Evolutionary conservation across 2,888 invertebrate genomes (phyloP).

Genomic region (Rhorus exstirpatorius): DNA sequence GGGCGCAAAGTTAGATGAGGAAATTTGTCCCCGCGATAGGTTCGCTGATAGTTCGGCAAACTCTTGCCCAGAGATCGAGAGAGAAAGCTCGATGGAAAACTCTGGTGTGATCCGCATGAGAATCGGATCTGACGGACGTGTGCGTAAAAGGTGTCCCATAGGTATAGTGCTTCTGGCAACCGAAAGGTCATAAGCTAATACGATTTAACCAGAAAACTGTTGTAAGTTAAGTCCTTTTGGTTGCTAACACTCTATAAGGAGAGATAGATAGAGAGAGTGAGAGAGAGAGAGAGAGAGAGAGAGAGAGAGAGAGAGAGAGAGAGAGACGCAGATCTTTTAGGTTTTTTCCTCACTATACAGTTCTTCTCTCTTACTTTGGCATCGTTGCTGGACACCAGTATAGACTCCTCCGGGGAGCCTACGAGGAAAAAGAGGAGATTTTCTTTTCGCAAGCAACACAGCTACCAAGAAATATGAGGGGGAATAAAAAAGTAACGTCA

Average conservation of each 20-base stretch:
- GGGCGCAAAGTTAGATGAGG: slow-evolving; percentile 85
- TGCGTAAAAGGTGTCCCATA: slow-evolving; percentile 60
- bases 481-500: slow-evolving; percentile 27
- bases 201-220: neutral
- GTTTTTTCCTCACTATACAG: slow-evolving; percentile 15
- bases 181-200: neutral
- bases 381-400: slow-evolving; percentile 45
- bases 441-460: slow-evolving; percentile 46
- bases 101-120: slow-evolving; percentile 26
- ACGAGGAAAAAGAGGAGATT: slow-evolving; percentile 27
- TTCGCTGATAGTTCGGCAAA: slow-evolving; percentile 84
- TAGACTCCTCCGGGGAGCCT: slow-evolving; percentile 32
- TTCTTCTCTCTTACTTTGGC: slow-evolving; percentile 32
- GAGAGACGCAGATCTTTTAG: neutral
- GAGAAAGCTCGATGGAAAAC: slow-evolving; percentile 32
- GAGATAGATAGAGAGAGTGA: no score
- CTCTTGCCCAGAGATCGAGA: slow-evolving; percentile 67
- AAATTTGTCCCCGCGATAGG: slow-evolving; percentile 85
- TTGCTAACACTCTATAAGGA: neutral
- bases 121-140: slow-evolving; percentile 54
- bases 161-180: neutral
- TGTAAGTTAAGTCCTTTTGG: slow-evolving; percentile 7
- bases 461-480: neutral
- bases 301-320: neutral
- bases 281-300: neutral